Base-by-base conservation (phyloP, 2,888 invertebrate species). In the Idaea aversata region DNA sequence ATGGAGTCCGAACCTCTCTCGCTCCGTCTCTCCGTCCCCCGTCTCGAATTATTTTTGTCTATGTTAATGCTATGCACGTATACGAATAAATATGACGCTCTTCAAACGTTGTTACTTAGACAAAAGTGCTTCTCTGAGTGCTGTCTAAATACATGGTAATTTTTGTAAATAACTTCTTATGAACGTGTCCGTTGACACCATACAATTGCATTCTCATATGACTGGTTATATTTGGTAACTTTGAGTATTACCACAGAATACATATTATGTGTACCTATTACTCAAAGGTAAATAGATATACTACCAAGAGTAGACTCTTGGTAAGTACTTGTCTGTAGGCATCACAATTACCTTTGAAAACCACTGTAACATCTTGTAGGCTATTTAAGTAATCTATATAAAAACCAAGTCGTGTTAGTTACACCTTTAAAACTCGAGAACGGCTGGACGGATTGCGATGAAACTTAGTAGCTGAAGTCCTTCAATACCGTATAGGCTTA, bases 1-100 rank as follows among this genome's bases (percentile, higher is more conserved):
- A 81, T 85, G 88, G 88, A 88, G 87, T 86, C 88, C 85, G 83
- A 86, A 80, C 84, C 85, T 82, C 75, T 72, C 74, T 75, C 74
- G 77, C 78, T 79, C 80, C 82, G 59, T n/a, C 60, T 16, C 34
- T 36, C n/a, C 66, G 7, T 62, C 64, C 66, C 67, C 62, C 77
- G 73, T 77, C 75, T 78, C 79, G 85, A 87, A 87, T 86, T 84
- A 88, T 87, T 88, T 83, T 82, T 81, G 81, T 80, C 71, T 71
- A 70, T 73, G 70, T 70, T 74, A 71, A 75, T 75, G 74, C 73
- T 66, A 66, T 66, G 67, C 71, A 74, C 74, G 74, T 70, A 70
- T 69, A 73, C 70, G 72, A 73, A 72, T 75, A 74, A 75, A 74
- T 75, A 74, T 72, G 71, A 74, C 74, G 74, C 75, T 73, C 75